These are phyloP conservation scores for Saxidomus purpurata DNA, from an alignment of 1,140 invertebrate genomes.

Conservation along the genomic window DNA sequence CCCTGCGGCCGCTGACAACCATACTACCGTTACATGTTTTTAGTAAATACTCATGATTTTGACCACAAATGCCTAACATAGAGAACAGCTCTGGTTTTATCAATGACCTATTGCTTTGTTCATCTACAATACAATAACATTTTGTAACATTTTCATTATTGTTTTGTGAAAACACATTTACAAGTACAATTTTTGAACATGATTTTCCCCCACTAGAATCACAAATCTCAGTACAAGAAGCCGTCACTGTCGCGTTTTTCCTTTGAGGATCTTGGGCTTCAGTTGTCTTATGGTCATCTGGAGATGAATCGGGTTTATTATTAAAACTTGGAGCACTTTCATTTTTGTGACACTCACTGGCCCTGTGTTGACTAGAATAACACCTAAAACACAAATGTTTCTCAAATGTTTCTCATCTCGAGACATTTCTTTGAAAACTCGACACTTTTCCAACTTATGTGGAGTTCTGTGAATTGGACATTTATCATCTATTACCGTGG, in stretches of 20 bases:
- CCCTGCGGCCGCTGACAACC: background rate
- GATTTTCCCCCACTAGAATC: background rate
- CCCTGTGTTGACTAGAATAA: conserved; percentile 41
- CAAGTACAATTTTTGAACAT: conserved; percentile 12
- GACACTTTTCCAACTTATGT: conserved; percentile 58
- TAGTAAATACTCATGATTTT: background rate
- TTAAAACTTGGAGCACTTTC: conserved; percentile 21
- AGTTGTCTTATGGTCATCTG: too few relatives aligned
- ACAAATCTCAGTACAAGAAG: conserved; percentile 30
- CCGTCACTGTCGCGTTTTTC: too few relatives aligned
- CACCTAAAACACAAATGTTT: conserved; percentile 68
- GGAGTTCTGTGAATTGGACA: conserved; percentile 59
- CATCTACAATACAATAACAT: conserved; percentile 37
- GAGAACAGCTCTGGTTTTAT: conserved; percentile 21
- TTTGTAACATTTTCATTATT: background rate
- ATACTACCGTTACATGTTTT: background rate
- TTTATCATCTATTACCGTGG: background rate
- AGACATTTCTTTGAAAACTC: conserved; percentile 38
- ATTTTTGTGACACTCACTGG: conserved; percentile 31
- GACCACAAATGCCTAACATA: conserved; percentile 20
- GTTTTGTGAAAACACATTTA: background rate
- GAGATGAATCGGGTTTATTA: background rate
- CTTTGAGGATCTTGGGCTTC: too few relatives aligned
- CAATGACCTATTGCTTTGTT: conserved; percentile 30
- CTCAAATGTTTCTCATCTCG: conserved; percentile 39